These are phyloP conservation scores for Pteria penguin DNA, from an alignment of 2,888 invertebrate genomes.

Conservation along the genomic window DNA sequence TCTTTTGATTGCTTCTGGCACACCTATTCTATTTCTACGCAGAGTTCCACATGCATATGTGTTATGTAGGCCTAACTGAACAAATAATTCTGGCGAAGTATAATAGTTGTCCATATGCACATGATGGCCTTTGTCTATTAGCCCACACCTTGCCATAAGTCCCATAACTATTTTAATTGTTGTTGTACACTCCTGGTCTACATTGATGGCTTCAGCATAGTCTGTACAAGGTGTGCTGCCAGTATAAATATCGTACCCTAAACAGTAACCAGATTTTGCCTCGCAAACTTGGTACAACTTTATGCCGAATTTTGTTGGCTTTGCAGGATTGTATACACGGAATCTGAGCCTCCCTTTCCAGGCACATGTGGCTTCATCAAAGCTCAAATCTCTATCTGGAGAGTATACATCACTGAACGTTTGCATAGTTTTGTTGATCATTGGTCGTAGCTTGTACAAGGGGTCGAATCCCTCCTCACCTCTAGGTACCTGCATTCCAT, in stretches of 20 bases:
- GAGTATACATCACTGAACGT: conserved; percentile 31
- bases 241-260: conserved; percentile 42
- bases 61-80: conserved; percentile 16
- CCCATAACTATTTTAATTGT: conserved; percentile 28
- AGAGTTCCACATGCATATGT: conserved; percentile 43
- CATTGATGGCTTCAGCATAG: conserved; percentile 4
- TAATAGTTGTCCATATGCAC: conserved; percentile 45
- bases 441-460: conserved; percentile 32
- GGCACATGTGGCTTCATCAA: conserved; percentile 39
- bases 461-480: conserved; percentile 20
- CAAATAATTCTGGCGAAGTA: conserved; percentile 31
- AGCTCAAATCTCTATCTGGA: conserved; percentile 31
- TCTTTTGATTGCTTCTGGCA: conserved; percentile 30
- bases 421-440: conserved; percentile 5
- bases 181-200: background rate
- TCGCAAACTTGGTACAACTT: conserved; percentile 44
- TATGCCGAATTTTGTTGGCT: conserved; percentile 40
- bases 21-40: conserved; percentile 30
- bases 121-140: conserved; percentile 29
- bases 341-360: conserved; percentile 41
- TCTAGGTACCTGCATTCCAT: background rate
- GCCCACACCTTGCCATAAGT: conserved; percentile 25
- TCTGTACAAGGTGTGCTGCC: conserved; percentile 27
- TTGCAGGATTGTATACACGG: conserved; percentile 43
- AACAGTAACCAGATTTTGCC: conserved; percentile 30